Evolutionary conservation across 30 jellyfish, hydroid and myxozoan species (phyloP), one percentile per base, ranked within the genome.

Genomic region (Rhopilema esculentum): DNA sequence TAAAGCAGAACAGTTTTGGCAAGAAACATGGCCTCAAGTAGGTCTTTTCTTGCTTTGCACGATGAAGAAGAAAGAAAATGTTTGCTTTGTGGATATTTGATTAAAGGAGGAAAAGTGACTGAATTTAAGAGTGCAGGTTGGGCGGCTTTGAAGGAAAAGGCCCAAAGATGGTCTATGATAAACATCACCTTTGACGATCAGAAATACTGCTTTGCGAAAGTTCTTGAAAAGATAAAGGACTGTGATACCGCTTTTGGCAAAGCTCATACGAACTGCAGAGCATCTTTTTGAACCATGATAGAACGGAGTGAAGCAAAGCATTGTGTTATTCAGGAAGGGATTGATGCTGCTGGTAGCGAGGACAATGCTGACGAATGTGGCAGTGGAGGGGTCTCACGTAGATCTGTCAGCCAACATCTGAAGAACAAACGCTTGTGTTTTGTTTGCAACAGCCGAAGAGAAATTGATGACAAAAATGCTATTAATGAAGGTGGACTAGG

Each of bases 211-310:
- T 84, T 23, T 62, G 72, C 93, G 27, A 51, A 70, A 57, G 93
- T 70, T 17, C 57, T 27, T 20, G 50, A 8, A 0, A 84, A 71
- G 87, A 30, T 84, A 16, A 71, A 69, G 48, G 85, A 71, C 18
- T 20, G 71, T 23, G 27, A 1, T 8, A 65, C 30, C 6, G 93
- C 87, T n/a, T 52, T 17, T 29, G 93, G 80, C 21, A 70, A 84
- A 61, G 81, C 93, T 6, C 85, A 82, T 24, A 26, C 31, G 12
- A 67, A 77, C 85, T 82, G 91, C 85, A 82, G 91, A 82, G 51
- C 85, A 68, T 21, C 85, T 1, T 82, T 82, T 26, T 23, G 85
- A 27, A 82, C 91, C 16, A 82, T 18, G 48, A 71, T 71, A 1
- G 91, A 82, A 26, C 6, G 78, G 67, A 2, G 16, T 30, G 77